Evolutionary conservation across 2,888 invertebrate species (phyloP).

Genomic region (Ophioninae sp.): DNA sequence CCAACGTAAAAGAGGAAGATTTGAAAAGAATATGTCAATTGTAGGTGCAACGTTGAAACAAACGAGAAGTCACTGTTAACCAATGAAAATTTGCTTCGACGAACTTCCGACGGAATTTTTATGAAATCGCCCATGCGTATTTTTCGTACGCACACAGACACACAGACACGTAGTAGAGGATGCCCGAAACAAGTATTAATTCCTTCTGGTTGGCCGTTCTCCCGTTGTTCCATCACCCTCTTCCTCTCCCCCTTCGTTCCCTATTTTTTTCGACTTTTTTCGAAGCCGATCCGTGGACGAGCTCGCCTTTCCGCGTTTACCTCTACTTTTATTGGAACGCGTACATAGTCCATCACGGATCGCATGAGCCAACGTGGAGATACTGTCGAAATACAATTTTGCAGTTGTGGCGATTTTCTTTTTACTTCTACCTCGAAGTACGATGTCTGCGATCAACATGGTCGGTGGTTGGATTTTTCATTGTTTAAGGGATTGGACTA

Average conservation of each 20-base stretch:
- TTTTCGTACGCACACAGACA: conserved; percentile 64
- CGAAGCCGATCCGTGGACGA: conserved; percentile 24
- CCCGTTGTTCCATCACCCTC: conserved; percentile 18
- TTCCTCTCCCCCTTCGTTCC: background rate
- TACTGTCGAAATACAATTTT: conserved; percentile 53
- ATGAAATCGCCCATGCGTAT: conserved; percentile 37
- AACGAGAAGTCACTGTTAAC: background rate
- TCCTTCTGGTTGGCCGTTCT: conserved; percentile 50
- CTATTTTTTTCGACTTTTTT: conserved; percentile 35
- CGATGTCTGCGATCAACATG: conserved; percentile 8
- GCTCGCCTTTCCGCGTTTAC: conserved; percentile 27
- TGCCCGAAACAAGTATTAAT: conserved; percentile 57
- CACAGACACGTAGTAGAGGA: background rate
- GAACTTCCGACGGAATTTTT: background rate
- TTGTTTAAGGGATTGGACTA: too few species aligned
- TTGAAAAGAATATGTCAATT: background rate
- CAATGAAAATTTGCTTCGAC: background rate
- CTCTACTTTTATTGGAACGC: conserved; percentile 18
- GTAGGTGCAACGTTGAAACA: background rate
- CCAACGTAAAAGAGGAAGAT: background rate
- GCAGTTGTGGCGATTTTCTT: conserved; percentile 17
- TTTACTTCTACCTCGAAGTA: background rate
- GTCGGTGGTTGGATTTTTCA: background rate
- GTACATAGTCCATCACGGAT: background rate
- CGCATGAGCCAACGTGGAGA: background rate